A percentile compares a stretch with the other conserved stretches of the same genome.
phyloP scores from a whole-genome alignment of 2,888 invertebrate species.

The Carterocephalus palaemon region DNA sequence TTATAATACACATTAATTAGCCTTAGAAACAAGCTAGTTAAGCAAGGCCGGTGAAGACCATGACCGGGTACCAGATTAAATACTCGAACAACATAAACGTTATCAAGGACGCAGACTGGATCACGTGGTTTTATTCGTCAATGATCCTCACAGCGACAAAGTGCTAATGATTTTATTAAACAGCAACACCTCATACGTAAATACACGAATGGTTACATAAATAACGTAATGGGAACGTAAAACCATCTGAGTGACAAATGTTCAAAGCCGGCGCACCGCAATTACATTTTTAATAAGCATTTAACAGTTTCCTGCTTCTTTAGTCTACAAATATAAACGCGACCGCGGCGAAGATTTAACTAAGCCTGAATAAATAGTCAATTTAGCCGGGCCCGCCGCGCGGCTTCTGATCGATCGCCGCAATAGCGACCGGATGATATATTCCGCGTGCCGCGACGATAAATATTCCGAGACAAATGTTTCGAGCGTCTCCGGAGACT shows the following conservation, averaged over 20 bases:
- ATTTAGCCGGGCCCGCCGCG: constrained; percentile 62
- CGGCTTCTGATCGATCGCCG: constrained; percentile 75
- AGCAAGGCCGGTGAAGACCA: too few species aligned
- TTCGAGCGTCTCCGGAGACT: constrained; percentile 72
- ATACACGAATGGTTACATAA: constrained; percentile 11
- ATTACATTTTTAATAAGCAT: constrained; percentile 54
- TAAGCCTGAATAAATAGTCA: constrained; percentile 76
- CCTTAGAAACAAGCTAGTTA: constrained; percentile 4
- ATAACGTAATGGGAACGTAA: constrained; percentile 12
- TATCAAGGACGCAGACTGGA: constrained; percentile 7
- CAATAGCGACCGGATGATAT: constrained; percentile 75
- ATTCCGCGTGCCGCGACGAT: constrained; percentile 70
- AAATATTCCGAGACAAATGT: constrained; percentile 78
- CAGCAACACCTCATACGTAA: too few species aligned
- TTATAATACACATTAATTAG: constrained; percentile 16
- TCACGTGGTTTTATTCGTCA: constrained; percentile 4
- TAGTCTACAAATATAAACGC: constrained; percentile 65
- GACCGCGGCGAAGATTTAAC: constrained; percentile 66
- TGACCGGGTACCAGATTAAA: too few species aligned
- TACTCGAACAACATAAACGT: too few species aligned
- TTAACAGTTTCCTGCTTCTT: constrained; percentile 65
- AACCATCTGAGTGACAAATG: constrained; percentile 42
- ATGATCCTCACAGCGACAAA: constrained; percentile 6
- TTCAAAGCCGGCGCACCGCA: constrained; percentile 38
- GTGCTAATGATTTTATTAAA: constrained; percentile 23